Evolutionary conservation across 2,797 vertebrate species (phyloP).

Genomic region (Cephalopachus bancanus): DNA sequence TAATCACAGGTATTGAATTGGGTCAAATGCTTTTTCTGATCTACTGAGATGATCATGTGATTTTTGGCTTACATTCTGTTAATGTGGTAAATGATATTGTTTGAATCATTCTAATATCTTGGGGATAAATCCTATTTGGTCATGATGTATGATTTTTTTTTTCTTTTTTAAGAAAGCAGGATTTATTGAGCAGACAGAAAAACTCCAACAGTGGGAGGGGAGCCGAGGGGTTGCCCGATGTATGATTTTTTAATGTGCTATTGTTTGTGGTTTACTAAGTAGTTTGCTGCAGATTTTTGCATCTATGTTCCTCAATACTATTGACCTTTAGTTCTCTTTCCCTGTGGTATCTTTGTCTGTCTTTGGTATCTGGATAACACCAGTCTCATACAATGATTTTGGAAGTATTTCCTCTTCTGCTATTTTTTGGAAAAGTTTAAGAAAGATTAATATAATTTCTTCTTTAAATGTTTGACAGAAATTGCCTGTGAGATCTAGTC

Average conservation of each 20-base stretch:
- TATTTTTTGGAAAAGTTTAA: not conserved
- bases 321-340: not conserved
- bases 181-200: too few relatives aligned
- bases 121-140: not conserved
- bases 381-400: not conserved
- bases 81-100: not conserved
- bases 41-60: not conserved
- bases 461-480: too few relatives aligned
- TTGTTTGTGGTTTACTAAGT: not conserved
- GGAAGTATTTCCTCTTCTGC: not conserved
- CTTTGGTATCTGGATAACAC: not conserved
- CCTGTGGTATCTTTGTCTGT: not conserved
- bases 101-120: not conserved
- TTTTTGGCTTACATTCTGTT: not conserved
- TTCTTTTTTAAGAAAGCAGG: too few relatives aligned
- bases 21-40: not conserved
- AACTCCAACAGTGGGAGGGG: too few relatives aligned
- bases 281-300: not conserved
- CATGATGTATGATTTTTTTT: not conserved
- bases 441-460: not conserved
- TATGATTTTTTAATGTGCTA: not conserved
- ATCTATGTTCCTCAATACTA: not conserved
- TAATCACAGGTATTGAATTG: not conserved
- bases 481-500: too few relatives aligned
- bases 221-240: too few relatives aligned